phyloP scores from a whole-genome alignment of 2,888 invertebrate species.

The Tetragnatha montana region DNA sequence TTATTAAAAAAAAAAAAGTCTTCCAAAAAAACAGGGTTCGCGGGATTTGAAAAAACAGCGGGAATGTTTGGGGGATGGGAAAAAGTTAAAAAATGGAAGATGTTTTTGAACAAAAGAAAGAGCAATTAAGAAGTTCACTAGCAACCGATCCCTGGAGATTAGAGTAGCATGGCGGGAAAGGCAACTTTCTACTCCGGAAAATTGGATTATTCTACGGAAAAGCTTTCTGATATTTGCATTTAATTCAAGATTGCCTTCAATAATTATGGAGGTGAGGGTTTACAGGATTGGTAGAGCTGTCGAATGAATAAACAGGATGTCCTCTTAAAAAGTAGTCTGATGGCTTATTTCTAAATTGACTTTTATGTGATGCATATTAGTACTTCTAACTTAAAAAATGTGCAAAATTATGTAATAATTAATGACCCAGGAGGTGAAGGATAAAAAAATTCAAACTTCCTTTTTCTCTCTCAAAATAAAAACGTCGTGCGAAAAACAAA shows the following conservation, averaged over 20 bases:
- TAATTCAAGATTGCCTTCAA: not conserved
- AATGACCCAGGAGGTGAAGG: too few species aligned
- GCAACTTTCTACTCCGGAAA: not conserved
- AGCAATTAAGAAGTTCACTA: not conserved
- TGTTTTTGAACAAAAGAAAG: not conserved
- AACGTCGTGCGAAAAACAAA: too few species aligned
- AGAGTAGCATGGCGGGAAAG: not conserved
- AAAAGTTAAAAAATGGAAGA: not conserved
- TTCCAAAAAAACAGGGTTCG: not conserved
- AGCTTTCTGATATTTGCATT: not conserved
- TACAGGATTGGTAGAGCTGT: too few species aligned
- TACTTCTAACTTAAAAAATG: too few species aligned
- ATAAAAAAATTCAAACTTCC: too few species aligned
- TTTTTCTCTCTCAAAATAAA: too few species aligned
- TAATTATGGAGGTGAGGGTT: too few species aligned
- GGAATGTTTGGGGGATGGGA: not conserved
- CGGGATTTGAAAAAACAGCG: not conserved
- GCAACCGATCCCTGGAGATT: not conserved
- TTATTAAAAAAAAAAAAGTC: not conserved
- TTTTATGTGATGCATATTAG: too few species aligned
- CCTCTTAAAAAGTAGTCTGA: too few species aligned
- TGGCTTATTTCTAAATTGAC: too few species aligned
- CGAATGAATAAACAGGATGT: too few species aligned
- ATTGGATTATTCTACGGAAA: not conserved
- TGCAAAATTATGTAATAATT: too few species aligned